phyloP scores from a whole-genome alignment of 35 echinoderm and acorn worm species.

The Heliocidaris erythrogramma region DNA sequence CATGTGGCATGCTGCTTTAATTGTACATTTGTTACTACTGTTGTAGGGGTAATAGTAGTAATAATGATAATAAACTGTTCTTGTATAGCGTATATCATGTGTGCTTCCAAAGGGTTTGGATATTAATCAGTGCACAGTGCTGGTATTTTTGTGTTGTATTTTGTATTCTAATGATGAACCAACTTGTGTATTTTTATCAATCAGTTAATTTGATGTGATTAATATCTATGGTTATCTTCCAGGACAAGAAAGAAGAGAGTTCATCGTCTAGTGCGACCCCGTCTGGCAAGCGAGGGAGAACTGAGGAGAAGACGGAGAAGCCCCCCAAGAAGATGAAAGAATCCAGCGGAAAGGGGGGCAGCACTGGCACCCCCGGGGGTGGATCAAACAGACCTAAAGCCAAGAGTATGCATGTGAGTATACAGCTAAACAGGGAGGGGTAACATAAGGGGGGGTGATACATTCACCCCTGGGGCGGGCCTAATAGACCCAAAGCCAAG shows the following conservation, averaged over 20 bases:
- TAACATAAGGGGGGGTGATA: background rate
- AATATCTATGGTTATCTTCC: background rate
- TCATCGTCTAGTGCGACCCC: background rate
- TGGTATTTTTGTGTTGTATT: background rate
- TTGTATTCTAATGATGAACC: background rate
- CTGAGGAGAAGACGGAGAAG: slow-evolving; percentile 85
- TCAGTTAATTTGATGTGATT: background rate
- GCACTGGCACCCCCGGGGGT: slow-evolving; percentile 2
- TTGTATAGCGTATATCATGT: too few relatives aligned
- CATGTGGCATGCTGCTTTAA: too few relatives aligned
- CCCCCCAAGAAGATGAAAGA: slow-evolving; percentile 94
- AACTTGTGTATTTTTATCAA: background rate
- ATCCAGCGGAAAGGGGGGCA: slow-evolving; percentile 73
- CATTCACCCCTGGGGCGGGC: too few relatives aligned
- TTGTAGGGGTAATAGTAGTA: background rate
- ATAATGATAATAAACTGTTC: too few relatives aligned
- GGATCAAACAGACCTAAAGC: slow-evolving; percentile 75
- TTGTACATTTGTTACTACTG: too few relatives aligned
- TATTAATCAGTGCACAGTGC: background rate
- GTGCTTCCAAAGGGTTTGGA: too few relatives aligned
- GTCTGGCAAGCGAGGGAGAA: slow-evolving; percentile 81
- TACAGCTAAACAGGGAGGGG: background rate
- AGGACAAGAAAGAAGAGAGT: slow-evolving; percentile 61
- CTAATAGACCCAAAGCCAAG: too few relatives aligned
- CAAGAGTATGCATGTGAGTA: slow-evolving; percentile 87